A percentile compares a stretch with the other conserved stretches of the same genome.
These are phyloP conservation scores for Caenorhabditis afra DNA, from an alignment of 2,888 invertebrate genomes.

Conservation along the genomic window DNA sequence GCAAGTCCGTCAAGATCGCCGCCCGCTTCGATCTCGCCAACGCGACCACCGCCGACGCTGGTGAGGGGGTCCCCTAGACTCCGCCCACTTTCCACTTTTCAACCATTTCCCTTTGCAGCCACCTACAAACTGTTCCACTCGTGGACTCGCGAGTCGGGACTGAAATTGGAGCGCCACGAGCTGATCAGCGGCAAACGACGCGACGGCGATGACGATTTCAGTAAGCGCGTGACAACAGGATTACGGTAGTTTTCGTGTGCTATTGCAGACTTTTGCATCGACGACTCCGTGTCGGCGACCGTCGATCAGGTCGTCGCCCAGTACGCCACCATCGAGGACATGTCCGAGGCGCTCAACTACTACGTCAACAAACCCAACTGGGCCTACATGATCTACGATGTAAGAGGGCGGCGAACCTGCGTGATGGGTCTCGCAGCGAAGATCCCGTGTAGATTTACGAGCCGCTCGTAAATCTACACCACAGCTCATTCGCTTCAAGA, in stretches of 20 bases:
- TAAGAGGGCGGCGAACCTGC: too few species aligned
- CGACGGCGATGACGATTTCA: slow-evolving; percentile 39
- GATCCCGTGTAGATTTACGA: too few species aligned
- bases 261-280: slow-evolving; percentile 63
- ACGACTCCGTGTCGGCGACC: slow-evolving; percentile 43
- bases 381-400: slow-evolving; percentile 66
- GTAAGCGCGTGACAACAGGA: slow-evolving; percentile 7
- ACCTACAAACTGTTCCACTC: slow-evolving; percentile 43
- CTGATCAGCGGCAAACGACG: slow-evolving; percentile 27
- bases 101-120: slow-evolving; percentile 36
- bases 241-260: not conserved
- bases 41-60: slow-evolving; percentile 17
- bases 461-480: too few species aligned
- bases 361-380: slow-evolving; percentile 67
- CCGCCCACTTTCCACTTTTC: too few species aligned
- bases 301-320: slow-evolving; percentile 60
- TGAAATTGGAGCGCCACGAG: slow-evolving; percentile 23
- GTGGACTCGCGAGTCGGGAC: slow-evolving; percentile 7
- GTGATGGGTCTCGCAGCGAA: too few species aligned
- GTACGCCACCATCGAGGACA: slow-evolving; percentile 53
- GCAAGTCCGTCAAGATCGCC: slow-evolving; percentile 62
- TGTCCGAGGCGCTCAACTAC: slow-evolving; percentile 59
- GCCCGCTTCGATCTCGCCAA: slow-evolving; percentile 57
- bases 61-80: not conserved
- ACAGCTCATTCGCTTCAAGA: too few species aligned